A percentile compares a stretch with the other conserved stretches of the same genome.
phyloP scores from a whole-genome alignment of 1,140 invertebrate genomes.

The Apis cerana region DNA sequence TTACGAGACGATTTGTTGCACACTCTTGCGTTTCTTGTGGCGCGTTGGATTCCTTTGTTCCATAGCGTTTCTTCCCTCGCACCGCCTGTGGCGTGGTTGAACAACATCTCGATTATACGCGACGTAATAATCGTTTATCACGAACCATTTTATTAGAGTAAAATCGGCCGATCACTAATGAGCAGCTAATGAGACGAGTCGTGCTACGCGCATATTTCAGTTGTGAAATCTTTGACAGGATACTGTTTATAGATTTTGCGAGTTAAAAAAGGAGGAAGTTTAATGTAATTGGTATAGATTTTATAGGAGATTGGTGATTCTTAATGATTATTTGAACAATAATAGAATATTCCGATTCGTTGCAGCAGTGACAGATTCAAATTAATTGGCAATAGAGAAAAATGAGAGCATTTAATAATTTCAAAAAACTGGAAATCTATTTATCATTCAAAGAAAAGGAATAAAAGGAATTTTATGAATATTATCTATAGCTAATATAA shows the following conservation, averaged over 20 bases:
- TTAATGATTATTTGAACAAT: no score
- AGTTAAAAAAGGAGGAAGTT: no score
- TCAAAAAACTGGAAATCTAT: no score
- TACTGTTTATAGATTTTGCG: not conserved
- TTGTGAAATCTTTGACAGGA: not conserved
- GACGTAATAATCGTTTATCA: conserved; percentile 31
- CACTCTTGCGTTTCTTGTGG: not conserved
- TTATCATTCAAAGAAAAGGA: no score
- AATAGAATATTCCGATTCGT: no score
- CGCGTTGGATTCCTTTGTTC: conserved; percentile 21
- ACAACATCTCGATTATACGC: conserved; percentile 2
- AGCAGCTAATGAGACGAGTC: not conserved
- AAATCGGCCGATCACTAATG: conserved; percentile 16
- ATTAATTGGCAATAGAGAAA: no score
- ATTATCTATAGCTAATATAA: no score
- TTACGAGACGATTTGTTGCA: conserved; percentile 22
- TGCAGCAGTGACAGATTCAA: no score
- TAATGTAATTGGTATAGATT: no score
- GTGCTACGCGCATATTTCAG: not conserved
- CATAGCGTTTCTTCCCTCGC: not conserved
- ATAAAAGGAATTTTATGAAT: no score
- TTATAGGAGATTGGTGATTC: no score
- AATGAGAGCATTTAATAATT: no score
- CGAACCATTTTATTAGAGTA: conserved; percentile 33
- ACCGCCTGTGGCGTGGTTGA: not conserved